Evolutionary conservation across 2,113 vertebrate species (phyloP), one percentile per base, ranked within the genome.

Genomic region (Morphnarchus princeps): DNA sequence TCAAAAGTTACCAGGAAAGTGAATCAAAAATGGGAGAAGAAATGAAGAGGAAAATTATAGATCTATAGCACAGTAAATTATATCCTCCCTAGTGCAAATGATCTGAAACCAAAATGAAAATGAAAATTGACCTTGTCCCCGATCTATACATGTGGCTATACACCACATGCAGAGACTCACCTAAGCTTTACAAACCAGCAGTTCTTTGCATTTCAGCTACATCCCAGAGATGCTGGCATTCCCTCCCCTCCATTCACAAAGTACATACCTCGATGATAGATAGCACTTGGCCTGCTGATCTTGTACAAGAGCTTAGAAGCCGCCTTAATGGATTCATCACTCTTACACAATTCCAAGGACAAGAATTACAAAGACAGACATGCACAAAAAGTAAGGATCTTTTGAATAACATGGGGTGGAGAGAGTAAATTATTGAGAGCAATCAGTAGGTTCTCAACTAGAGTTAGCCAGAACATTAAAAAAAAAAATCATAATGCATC

Each of bases 71-170:
- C 32, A 73, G 45, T 87, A 89, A 89, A 61, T 89, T 87, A 54
- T 81, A 93, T 61, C 58, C 31, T 94, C 36, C 49, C 12, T 6
- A 34, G 72, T 28, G 72, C 34, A 95, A 96, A 96, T 73, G 63
- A 65, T 87, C 87, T 91, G 93, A 94, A 94, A 93, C 34, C 17
- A 81, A 72, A 91, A 83, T 65, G 76, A 92, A 92, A 80, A 91
- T 87, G 36, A 96, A 92, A 96, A 93, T 54, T 73, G 83, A 91
- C 92, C 63, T 95, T 84, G 67, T 77, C 63, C 55, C 13, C 49
- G 28, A 61, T 96, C 62, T 81, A 9, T 62, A 47, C 17, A 7
- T 40, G 40, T 62, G 31, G 31, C 74, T 82, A 16, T 90, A n/a
- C 0, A 10, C 63, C 55, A 34, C 40, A 32, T 38, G 31, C 36